Base-by-base conservation (phyloP, 2,113 vertebrate genomes). In the Grammomys dolichurus region DNA sequence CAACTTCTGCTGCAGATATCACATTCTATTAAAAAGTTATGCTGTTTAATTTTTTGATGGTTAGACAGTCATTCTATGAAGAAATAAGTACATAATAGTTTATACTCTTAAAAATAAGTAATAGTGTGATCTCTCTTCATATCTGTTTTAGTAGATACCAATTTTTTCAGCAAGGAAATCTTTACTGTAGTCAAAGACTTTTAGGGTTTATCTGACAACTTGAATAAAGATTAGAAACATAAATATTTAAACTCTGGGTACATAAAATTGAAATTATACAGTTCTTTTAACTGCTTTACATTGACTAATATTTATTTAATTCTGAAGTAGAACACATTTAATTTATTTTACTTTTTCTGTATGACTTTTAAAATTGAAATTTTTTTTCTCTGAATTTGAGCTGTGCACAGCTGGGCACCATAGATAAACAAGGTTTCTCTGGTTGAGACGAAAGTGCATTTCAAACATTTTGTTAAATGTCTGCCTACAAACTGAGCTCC, bases 391-490 rank as follows among this genome's bases (percentile, higher is more conserved):
- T 98, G 98, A 98, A 98, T 98, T 98, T 98, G 97, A 99, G 97
- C 96, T 98, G 98, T 98, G 98, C 98, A 98, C 99, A 99, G 98
- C 98, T 99, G 99, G 98, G 98, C 98, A 98, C 88, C 95, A 97
- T 93, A 99, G 99, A 99, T 99, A 99, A 99, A 99, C n/a, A 92
- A 96, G 96, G 96, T 98, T 98, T 98, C 99, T 97, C 92, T 97
- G 78, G 96, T 96, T 94, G 98, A 98, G 98, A 98, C 97, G 97
- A 97, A 97, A 98, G 96, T 96, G 95, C 95, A 97, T 98, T 97
- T 99, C 95, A 98, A 97, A 98, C 97, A 96, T 97, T 97, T 97
- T 89, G 95, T 97, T 97, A 98, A 98, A 98, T 97, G 96, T 97
- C 96, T 98, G 96, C 90, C 97, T 97, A 98, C 98, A 98, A 98